Conservation (phyloP, 2,113 vertebrate species). For the Monarcha castaneiventris region DNA sequence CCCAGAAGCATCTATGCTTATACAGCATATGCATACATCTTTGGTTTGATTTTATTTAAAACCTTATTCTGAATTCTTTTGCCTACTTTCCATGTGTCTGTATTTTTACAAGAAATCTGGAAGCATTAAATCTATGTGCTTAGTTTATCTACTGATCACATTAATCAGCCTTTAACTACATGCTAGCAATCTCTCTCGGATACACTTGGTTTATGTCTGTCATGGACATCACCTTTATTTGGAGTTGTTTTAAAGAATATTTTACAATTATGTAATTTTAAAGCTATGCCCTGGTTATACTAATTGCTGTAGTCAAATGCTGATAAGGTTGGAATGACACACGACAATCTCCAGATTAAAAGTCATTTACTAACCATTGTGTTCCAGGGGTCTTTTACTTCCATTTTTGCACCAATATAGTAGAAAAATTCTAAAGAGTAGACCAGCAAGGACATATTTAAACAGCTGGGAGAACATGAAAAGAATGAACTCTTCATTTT, state of each 20-base stretch:
- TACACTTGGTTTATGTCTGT: neutral
- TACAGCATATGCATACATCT: neutral
- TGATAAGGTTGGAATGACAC: neutral
- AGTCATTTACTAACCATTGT: neutral
- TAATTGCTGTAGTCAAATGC: neutral
- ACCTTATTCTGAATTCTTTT: slow-evolving; percentile 1
- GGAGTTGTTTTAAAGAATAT: neutral
- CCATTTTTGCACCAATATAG: neutral
- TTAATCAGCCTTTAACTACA: neutral
- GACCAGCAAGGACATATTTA: neutral
- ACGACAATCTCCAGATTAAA: neutral
- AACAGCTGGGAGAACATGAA: neutral
- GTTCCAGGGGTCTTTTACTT: neutral
- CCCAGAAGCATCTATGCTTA: neutral
- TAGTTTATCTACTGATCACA: neutral
- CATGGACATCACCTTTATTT: neutral
- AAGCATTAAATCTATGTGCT: neutral
- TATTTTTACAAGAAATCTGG: slow-evolving; percentile 17
- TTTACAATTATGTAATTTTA: neutral
- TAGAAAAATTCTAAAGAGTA: neutral
- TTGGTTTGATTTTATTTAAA: slow-evolving; percentile 20
- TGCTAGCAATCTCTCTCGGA: neutral
- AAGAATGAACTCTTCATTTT: neutral
- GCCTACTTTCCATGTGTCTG: neutral
- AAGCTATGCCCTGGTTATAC: neutral